These are phyloP conservation scores for Gryllus bimaculatus DNA, from an alignment of 1,140 invertebrate species.

Conservation along the genomic window DNA sequence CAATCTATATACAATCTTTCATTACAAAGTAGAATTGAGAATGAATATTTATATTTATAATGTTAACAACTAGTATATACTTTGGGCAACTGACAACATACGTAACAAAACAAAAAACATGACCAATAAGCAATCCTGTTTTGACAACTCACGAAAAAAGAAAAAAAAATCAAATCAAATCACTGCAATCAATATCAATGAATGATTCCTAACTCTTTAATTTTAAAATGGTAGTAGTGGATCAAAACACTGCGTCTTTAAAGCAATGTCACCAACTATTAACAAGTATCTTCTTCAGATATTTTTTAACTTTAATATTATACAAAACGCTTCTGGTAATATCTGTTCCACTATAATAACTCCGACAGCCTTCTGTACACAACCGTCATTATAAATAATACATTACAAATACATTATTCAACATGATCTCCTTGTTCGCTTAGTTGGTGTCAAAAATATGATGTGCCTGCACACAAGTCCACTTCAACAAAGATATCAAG, in stretches of 20 bases:
- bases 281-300: background rate
- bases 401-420: slow-evolving; percentile 6
- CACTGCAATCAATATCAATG: too few relatives aligned
- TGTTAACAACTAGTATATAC: background rate
- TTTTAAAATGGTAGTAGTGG: too few relatives aligned
- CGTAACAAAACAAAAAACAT: background rate
- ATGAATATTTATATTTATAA: background rate
- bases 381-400: background rate
- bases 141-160: too few relatives aligned
- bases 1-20: background rate
- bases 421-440: background rate
- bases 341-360: background rate
- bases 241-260: too few relatives aligned
- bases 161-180: too few relatives aligned
- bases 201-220: too few relatives aligned
- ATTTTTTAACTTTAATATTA: background rate
- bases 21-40: background rate
- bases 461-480: background rate
- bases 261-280: background rate
- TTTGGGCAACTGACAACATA: background rate
- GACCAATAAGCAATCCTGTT: too few relatives aligned
- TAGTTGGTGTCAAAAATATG: background rate
- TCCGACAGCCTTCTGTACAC: background rate
- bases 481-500: background rate
- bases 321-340: background rate